Evolutionary conservation across 2,797 vertebrate genomes (phyloP).

Genomic region (Myotis vivesi): DNA sequence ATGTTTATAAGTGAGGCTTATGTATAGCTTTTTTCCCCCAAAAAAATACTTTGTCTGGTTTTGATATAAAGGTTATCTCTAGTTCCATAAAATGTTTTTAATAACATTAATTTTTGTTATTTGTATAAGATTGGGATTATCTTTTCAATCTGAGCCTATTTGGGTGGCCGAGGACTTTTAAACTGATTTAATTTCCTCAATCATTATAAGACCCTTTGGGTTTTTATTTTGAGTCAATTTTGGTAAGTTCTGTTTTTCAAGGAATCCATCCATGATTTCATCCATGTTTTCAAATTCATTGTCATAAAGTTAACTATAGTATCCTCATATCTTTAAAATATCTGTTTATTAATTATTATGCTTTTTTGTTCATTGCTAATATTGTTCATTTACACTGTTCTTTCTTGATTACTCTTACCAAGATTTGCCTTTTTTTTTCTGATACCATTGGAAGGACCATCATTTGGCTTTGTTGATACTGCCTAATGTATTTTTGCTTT

Average conservation of each 20-base stretch:
- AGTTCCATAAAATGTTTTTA: background rate
- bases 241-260: background rate
- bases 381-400: background rate
- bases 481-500: background rate
- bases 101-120: background rate
- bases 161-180: background rate
- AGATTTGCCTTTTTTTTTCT: background rate
- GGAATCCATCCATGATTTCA: background rate
- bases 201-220: background rate
- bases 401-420: background rate
- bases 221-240: conserved; percentile 4
- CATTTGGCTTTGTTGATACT: background rate
- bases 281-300: background rate
- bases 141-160: background rate
- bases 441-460: background rate
- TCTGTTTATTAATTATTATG: background rate
- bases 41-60: background rate
- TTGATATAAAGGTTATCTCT: background rate
- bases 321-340: background rate
- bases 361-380: background rate
- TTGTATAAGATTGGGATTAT: background rate
- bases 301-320: background rate
- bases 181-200: background rate
- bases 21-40: too few species aligned
- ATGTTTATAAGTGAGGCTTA: background rate